Evolutionary conservation across 2,113 vertebrate species (phyloP), one percentile per base, ranked within the genome.

Genomic region (Pithys albifrons): DNA sequence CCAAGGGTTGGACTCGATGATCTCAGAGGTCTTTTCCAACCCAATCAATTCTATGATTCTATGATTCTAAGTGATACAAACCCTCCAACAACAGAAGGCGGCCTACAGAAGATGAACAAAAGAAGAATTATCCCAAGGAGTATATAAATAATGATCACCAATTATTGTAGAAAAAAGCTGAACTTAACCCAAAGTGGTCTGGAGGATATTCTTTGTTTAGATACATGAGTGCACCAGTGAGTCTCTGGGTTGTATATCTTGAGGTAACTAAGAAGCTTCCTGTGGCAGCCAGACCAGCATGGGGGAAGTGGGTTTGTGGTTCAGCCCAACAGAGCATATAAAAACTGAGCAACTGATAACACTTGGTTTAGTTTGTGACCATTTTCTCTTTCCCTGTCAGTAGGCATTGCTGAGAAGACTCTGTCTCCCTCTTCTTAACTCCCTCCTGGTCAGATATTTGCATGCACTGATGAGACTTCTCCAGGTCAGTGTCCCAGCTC

Each of bases 161-260:
- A 35, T 55, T 41, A 35, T 10, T 35, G n/a, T 4, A 17, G 24
- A 7, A 58, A n/a, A 48, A 29, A 29, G 62, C 27, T 65, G 39
- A 65, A 45, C 16, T n/a, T 20, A 31, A 22, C 25, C 35, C 11
- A 48, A 70, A 41, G 17, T 14, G 27, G 5, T 5, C 27, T 33
- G 64, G n/a, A 29, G 25, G 8, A 41, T 31, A 31, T 41, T 54
- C 23, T 67, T 61, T n/a, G 6, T 52, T 48, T 20, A 20, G 24
- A 45, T 48, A 67, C 17, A 23, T 2, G 19, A 39, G 24, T 35
- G 39, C 20, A 66, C 31, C 31, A 66, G 31, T 41, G 24, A 39
- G 7, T 41, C n/a, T 29, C 20, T 0, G 1, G 8, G n/a, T 48
- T 43, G 4, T 6, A 12, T 25, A 18, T 11, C 29, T 41, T 52